Conservation (phyloP, 2,797 vertebrate genomes). For the Pseudotriccus pelzelni region DNA sequence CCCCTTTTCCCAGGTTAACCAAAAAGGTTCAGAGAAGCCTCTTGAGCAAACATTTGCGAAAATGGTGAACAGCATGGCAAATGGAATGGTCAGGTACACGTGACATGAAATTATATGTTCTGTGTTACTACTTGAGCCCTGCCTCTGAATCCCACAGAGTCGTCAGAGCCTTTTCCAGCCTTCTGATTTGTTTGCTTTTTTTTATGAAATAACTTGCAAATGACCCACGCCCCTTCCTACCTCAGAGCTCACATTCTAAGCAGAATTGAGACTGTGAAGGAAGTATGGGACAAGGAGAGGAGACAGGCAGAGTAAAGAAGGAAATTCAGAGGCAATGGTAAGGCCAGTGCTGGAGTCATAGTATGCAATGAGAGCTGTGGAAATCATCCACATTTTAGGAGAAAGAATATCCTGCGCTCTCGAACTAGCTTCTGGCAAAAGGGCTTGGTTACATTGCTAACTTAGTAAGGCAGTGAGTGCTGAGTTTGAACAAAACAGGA, state of each 20-base stretch:
- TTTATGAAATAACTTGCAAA: neutral
- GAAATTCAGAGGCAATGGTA: neutral
- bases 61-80: conserved; percentile 87
- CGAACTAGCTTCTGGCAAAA: neutral
- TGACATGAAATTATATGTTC: neutral
- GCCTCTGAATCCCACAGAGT: neutral
- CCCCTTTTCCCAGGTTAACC: conserved; percentile 84
- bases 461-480: neutral
- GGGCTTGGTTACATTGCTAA: neutral
- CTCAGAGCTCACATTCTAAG: neutral
- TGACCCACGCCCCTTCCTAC: neutral
- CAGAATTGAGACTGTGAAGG: neutral
- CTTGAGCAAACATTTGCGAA: conserved; percentile 89
- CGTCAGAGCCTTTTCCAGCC: neutral
- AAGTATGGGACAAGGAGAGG: neutral
- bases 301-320: neutral
- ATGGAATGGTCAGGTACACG: conserved; percentile 90
- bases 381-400: neutral
- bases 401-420: neutral
- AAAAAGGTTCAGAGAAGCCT: conserved; percentile 94
- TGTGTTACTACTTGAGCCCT: neutral
- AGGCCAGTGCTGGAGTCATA: neutral
- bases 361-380: neutral
- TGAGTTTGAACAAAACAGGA: neutral
- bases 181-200: neutral